Evolutionary conservation across 2,888 invertebrate genomes (phyloP), one percentile per base, ranked within the genome.

Genomic region (Harmothoe impar): DNA sequence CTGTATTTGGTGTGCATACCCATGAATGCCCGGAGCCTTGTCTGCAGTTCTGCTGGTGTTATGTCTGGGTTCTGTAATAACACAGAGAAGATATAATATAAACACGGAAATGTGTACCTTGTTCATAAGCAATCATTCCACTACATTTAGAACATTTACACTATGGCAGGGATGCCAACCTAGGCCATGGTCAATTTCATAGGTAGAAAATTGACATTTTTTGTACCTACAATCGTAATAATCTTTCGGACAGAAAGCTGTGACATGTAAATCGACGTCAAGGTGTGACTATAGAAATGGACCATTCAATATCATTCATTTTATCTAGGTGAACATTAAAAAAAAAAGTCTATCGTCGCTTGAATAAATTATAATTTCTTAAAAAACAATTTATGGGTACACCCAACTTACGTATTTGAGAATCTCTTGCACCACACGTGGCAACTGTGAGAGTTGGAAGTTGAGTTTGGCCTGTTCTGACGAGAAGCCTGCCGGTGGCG

Each of bases 401-500:
- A 77, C 5, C n/a, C 20, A 77, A 90, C 91, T 90, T 85, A 92
- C 92, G 52, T 93, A 92, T 92, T 92, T 93, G 25, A 92, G 88
- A 29, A 93, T 93, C 89, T 93, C 93, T 85, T 93, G 91, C n/a
- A 93, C 92, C 56, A 93, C 92, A 23, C 92, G 52, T 15, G 93
- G 93, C 10, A 93, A 90, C 52, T 92, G 93, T 20, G 92, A 54
- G 15, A 92, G 89, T 89, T 92, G 92, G 85, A 90, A 90, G 85
- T 84, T 89, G 43, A 90, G 43, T 29, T 62, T 86, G 77, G 78
- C 77, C 78, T 89, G 86, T 54, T 86, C 86, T 15, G 86, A 86
- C 7, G 86, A 31, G 56, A 86, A 54, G 31, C 86, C 86, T 15
- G 54, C 25, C 0, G 89, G 89, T 31, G 51, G 25, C 15, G 72